These are phyloP conservation scores for Actinostola sp. DNA, from an alignment of 92 coral and sea anemone species.

Conservation along the genomic window DNA sequence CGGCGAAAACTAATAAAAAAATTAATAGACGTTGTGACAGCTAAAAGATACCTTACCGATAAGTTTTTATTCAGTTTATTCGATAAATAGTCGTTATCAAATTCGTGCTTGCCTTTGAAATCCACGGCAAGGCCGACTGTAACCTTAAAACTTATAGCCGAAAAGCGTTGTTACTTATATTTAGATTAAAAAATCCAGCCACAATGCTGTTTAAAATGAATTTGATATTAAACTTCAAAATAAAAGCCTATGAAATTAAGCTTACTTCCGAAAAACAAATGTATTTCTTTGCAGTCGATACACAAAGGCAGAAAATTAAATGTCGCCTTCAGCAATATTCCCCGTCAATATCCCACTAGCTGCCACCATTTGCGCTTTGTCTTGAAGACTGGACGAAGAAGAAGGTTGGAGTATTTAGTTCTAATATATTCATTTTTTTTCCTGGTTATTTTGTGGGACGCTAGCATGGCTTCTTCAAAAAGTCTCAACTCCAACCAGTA, in stretches of 20 bases:
- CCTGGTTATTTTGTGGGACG: neutral
- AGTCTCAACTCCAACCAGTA: neutral
- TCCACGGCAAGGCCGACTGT: neutral
- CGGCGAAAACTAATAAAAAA: slow-evolving; percentile 30
- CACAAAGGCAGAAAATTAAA: neutral
- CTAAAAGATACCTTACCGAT: slow-evolving; percentile 11
- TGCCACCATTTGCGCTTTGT: slow-evolving; percentile 10
- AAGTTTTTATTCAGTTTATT: slow-evolving; percentile 16
- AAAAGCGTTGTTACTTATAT: slow-evolving; percentile 11
- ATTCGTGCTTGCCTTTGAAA: neutral
- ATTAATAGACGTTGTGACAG: slow-evolving; percentile 22
- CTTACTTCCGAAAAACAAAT: slow-evolving; percentile 21
- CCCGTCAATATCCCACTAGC: neutral
- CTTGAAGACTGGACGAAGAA: neutral
- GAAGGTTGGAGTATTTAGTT: neutral
- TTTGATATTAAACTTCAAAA: slow-evolving; percentile 29
- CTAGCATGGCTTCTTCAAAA: neutral
- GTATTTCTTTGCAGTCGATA: slow-evolving; percentile 14
- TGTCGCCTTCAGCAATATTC: slow-evolving; percentile 6
- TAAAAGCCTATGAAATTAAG: slow-evolving; percentile 14
- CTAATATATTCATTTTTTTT: neutral
- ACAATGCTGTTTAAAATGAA: neutral
- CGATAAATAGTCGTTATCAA: slow-evolving; percentile 6
- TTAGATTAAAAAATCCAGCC: neutral
- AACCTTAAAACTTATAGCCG: neutral